Conservation (phyloP, 2,113 vertebrate species). For the Python bivittatus region DNA sequence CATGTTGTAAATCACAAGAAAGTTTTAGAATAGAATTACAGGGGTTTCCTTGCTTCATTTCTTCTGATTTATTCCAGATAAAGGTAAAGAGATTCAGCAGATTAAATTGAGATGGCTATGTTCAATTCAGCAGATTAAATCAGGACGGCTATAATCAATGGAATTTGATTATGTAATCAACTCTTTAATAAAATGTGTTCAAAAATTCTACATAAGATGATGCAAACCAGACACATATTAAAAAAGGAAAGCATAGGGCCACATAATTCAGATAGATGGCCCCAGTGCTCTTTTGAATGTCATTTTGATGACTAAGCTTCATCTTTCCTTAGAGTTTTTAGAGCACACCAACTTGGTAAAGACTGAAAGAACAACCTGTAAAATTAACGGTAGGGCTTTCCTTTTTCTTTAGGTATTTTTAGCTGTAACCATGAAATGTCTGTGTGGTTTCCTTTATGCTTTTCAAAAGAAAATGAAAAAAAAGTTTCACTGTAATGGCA, state of each 20-base stretch:
- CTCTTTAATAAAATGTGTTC: neutral
- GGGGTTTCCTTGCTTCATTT: neutral
- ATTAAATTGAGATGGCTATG: neutral
- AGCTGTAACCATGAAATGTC: neutral
- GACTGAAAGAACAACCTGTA: neutral
- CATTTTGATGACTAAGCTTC: neutral
- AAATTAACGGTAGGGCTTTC: neutral
- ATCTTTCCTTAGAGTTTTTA: neutral
- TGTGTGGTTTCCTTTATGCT: slow-evolving; percentile 18
- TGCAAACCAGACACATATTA: neutral
- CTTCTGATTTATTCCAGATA: neutral
- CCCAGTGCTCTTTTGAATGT: neutral
- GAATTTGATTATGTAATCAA: neutral
- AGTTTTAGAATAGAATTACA: neutral
- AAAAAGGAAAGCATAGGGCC: neutral
- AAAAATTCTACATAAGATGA: neutral
- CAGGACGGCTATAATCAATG: neutral
- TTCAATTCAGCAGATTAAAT: neutral
- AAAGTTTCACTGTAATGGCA: slow-evolving; percentile 47
- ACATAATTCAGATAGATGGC: neutral
- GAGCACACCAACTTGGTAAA: neutral
- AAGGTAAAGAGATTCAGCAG: neutral
- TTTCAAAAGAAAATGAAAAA: slow-evolving; percentile 9
- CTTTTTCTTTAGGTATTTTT: slow-evolving; percentile 36
- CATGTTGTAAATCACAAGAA: neutral